Base-by-base conservation (phyloP, 92 coral and sea anemone genomes). In the Actinernus sp. region DNA sequence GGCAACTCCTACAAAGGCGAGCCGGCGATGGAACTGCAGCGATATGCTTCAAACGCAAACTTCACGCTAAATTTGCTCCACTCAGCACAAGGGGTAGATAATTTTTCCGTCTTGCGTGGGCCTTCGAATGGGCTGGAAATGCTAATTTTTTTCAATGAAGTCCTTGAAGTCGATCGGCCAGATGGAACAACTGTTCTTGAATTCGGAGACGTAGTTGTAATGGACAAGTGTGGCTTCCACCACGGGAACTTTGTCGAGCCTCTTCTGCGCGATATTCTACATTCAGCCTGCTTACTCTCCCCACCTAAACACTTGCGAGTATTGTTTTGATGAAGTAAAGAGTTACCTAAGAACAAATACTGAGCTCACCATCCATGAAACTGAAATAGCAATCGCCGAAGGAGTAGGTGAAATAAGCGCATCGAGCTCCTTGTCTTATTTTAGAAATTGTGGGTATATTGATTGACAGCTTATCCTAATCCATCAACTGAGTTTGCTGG, bases 21-120 rank as follows among this genome's bases (percentile, higher is more conserved):
- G 53, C 80, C 81, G 10, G 70, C 81, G 13, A 68, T 54, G 3
- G 85, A 83, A 68, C 8, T 83, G 3, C 89, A 83, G 61, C 58
- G 84, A 28, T 83, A 76, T 31, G 80, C 90, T 28, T 83, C 79
- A 1, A 76, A 83, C 31, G 79, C 84, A 12, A 83, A 76, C 46
- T 76, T 58, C 19, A 83, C 80, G 16, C 49, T 76, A 2, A 83
- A 76, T 57, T 58, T 76, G 52, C 79, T 84, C 19, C 56, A 84
- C 37, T 68, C 85, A 3, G 56, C 51, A 11, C 65, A 58, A 1
- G 85, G 85, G 13, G 71, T 68, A 8, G 75, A 76, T 58, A 60
- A 76, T 58, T 62, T 29, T 5, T 34, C 33, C 4, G n/a, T 63
- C 27, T 24, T 71, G 45, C 12, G 43, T 17, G 74, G 76, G 11